These are phyloP conservation scores for Melieria picta DNA, from an alignment of 2,888 invertebrate species.

Conservation along the genomic window DNA sequence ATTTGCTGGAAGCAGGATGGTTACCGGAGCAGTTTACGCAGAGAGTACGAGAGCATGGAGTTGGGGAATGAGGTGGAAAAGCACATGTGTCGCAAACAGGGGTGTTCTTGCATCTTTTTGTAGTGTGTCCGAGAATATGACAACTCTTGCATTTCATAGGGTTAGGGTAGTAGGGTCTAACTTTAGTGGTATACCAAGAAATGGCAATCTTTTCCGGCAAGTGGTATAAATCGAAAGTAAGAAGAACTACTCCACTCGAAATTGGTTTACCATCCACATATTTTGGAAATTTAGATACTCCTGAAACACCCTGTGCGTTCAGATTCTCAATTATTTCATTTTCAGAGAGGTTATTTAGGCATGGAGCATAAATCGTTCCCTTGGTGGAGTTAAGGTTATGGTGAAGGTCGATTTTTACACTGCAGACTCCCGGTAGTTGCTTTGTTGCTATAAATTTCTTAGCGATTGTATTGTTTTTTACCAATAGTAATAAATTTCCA, in stretches of 20 bases:
- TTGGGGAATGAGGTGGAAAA: constrained; percentile 7
- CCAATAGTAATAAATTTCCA: too few relatives aligned
- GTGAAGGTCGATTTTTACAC: too few relatives aligned
- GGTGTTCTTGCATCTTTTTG: constrained; percentile 15
- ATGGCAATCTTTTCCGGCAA: constrained; percentile 11
- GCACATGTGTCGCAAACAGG: not conserved
- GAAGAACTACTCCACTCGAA: constrained; percentile 1
- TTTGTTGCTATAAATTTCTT: too few relatives aligned
- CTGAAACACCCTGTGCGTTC: constrained; percentile 7
- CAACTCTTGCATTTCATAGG: constrained; percentile 26
- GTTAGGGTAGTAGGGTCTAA: constrained; percentile 10
- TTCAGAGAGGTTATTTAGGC: constrained; percentile 5
- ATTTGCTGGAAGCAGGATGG: constrained; percentile 49
- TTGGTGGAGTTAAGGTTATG: not conserved
- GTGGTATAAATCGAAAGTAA: constrained; percentile 18
- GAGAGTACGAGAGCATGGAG: constrained; percentile 4
- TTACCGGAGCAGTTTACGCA: constrained; percentile 2
- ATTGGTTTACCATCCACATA: not conserved
- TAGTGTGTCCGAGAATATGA: constrained; percentile 19
- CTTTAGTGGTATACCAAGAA: constrained; percentile 14
- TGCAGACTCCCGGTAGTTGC: too few relatives aligned
- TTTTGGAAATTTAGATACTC: constrained; percentile 16
- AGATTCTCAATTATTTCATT: constrained; percentile 16
- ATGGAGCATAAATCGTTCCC: constrained; percentile 6
- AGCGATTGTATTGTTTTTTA: too few relatives aligned